Evolutionary conservation across 2,888 invertebrate species (phyloP), one percentile per base, ranked within the genome.

Genomic region (Andrena minutula): DNA sequence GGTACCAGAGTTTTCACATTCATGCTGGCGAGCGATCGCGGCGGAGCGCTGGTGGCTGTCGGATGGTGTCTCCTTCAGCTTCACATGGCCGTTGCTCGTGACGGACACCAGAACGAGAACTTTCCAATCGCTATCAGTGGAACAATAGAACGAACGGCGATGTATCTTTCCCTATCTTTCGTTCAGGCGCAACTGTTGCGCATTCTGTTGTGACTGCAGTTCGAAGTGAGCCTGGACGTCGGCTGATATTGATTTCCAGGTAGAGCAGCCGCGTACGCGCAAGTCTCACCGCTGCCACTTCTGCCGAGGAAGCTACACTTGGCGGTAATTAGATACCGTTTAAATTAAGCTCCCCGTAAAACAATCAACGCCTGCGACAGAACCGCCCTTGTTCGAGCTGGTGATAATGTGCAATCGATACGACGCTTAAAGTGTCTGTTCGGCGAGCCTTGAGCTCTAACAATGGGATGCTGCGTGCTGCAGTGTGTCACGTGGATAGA

Each of bases 231-330:
- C 88, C 89, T 87, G 88, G 88, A 89, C 83, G 90, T 89, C 71
- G 82, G 85, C 75, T 83, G 86, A 88, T 92, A 92, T 92, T 92
- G 92, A 92, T 92, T 92, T 89, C 86, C 78, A 85, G 84, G 81
- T 82, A 64, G 83, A 71, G 76, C 70, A 58, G 74, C 66, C 56
- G 47, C 87, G 81, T 89, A 84, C 86, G 92, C 92, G 92, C 92
- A 92, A 87, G 91, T 84, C 89, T 77, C 81, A 10, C 23, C 78
- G 53, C 61, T 60, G 60, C 68, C 74, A 32, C 75, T 61, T 74
- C 60, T 51, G 47, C 58, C 71, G 58, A 51, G 73, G 68, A 77
- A 79, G 75, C 68, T 60, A 12, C 74, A 69, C 73, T 63, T 69
- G 80, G 78, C 74, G 80, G 77, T 87, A 87, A 87, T 87, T 87